Conservation (phyloP, 2,888 invertebrate species). For the Carterocephalus palaemon region DNA sequence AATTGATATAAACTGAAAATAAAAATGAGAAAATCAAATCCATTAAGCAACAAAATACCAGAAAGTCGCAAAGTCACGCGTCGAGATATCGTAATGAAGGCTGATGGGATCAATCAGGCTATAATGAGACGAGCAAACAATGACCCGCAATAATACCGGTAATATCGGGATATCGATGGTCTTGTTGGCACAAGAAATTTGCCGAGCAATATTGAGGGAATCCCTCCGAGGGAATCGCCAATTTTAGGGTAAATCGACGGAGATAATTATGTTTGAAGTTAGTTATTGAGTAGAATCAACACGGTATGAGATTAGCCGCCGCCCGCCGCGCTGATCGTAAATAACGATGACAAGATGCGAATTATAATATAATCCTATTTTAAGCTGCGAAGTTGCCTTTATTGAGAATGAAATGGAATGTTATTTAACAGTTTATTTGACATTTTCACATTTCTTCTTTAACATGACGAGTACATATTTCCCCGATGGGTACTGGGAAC, state of each 20-base stretch:
- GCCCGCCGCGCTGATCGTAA: conserved; percentile 22
- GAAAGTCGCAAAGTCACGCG: conserved; percentile 26
- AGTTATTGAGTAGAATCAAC: conserved; percentile 74
- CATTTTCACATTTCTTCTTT: too few relatives aligned
- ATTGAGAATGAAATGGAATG: not conserved
- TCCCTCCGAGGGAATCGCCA: conserved; percentile 67
- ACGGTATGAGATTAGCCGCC: conserved; percentile 55
- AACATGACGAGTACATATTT: too few relatives aligned
- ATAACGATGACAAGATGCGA: conserved; percentile 15
- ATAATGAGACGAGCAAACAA: conserved; percentile 76
- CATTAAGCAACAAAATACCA: conserved; percentile 17
- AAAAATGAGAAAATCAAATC: too few relatives aligned
- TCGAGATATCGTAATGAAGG: conserved; percentile 21
- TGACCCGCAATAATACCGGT: conserved; percentile 67
- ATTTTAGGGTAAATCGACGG: conserved; percentile 73
- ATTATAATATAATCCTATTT: conserved; percentile 16
- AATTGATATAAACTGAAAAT: too few relatives aligned
- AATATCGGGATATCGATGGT: conserved; percentile 57
- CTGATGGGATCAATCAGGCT: conserved; percentile 70
- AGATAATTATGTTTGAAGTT: conserved; percentile 79
- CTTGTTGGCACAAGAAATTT: conserved; percentile 77
- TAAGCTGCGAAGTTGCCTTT: not conserved
- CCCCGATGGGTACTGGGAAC: too few relatives aligned
- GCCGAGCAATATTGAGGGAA: conserved; percentile 62
- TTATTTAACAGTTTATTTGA: too few relatives aligned